phyloP scores from a whole-genome alignment of 2,797 vertebrate genomes.

The Lithobates pipiens region DNA sequence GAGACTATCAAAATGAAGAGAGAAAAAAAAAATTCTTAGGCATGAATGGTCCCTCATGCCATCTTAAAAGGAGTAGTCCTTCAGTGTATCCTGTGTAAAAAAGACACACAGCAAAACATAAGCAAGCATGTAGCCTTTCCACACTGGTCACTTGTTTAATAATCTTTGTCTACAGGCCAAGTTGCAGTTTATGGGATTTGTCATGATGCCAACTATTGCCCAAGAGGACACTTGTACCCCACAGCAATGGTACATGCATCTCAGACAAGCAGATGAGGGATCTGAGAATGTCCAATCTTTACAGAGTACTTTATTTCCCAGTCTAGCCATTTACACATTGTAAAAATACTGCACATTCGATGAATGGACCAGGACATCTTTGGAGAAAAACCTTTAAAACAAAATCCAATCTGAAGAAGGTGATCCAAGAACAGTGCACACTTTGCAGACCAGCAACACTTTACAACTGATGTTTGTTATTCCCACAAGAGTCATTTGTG shows the following conservation, averaged over 20 bases:
- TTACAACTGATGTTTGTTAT: slow-evolving; percentile 8
- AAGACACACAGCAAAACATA: neutral
- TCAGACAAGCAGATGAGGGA: neutral
- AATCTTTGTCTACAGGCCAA: neutral
- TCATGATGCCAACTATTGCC: neutral
- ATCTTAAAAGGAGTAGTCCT: neutral
- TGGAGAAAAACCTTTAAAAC: neutral
- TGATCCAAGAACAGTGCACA: neutral
- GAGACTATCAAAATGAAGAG: no score
- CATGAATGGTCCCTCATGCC: neutral
- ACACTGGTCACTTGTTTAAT: neutral
- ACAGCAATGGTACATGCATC: neutral
- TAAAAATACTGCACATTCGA: slow-evolving; percentile 3
- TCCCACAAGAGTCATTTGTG: slow-evolving; percentile 48
- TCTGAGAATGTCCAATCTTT: neutral
- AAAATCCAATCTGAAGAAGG: slow-evolving; percentile 24
- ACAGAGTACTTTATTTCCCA: neutral
- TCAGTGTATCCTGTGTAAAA: neutral
- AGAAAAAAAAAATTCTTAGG: neutral
- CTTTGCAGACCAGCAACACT: neutral
- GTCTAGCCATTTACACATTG: neutral
- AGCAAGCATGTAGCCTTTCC: neutral
- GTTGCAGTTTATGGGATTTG: neutral
- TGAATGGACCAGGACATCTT: neutral
- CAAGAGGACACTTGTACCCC: neutral